Conservation (phyloP, 1,140 invertebrate genomes). For the Campoletis sonorensis region DNA sequence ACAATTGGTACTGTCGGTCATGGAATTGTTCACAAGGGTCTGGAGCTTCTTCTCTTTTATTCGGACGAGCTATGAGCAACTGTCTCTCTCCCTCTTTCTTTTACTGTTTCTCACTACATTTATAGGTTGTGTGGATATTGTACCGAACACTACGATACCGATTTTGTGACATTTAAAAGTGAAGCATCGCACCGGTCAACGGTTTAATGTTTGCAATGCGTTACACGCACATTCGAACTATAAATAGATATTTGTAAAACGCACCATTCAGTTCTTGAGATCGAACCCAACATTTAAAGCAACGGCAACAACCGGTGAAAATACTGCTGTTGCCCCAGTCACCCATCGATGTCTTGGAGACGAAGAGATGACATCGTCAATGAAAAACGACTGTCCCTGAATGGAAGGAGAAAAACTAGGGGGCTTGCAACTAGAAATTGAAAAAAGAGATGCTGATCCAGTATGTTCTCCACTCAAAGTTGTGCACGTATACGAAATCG, state of each 20-base stretch:
- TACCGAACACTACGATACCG: not conserved
- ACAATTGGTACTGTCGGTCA: constrained; percentile 72
- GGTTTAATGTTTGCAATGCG: constrained; percentile 74
- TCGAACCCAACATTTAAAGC: constrained; percentile 63
- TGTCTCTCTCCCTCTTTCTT: too few relatives aligned
- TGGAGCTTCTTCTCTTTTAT: constrained; percentile 23
- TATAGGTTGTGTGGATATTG: not conserved
- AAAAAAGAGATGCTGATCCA: not conserved
- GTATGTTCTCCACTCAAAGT: not conserved
- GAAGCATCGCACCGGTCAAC: constrained; percentile 51
- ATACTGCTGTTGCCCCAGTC: constrained; percentile 49
- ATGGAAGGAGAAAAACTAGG: not conserved
- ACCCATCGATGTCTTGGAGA: not conserved
- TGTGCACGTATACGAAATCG: not conserved
- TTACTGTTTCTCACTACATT: too few relatives aligned
- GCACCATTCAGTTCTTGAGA: not conserved
- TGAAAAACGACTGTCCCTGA: constrained; percentile 11
- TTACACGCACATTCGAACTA: constrained; percentile 72
- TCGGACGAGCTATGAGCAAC: not conserved
- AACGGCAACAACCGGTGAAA: constrained; percentile 61
- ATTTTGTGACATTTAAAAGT: constrained; percentile 6
- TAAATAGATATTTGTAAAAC: constrained; percentile 61
- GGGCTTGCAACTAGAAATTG: not conserved
- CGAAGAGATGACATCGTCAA: not conserved
- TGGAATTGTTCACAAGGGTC: constrained; percentile 63